Evolutionary conservation across 2,113 vertebrate species (phyloP).

Genomic region (Chitala chitala): DNA sequence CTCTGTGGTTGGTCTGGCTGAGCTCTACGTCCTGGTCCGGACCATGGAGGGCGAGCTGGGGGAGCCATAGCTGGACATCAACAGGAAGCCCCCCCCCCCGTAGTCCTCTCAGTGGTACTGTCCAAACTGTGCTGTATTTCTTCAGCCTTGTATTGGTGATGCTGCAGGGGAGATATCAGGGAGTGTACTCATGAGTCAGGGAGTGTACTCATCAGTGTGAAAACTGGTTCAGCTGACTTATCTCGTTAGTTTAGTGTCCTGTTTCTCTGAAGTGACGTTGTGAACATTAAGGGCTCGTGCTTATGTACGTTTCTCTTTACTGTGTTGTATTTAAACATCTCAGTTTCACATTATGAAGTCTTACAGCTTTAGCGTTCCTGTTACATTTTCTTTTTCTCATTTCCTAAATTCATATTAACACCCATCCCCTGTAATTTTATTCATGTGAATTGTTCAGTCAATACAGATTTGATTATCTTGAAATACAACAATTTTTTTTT

Average conservation of each 20-base stretch:
- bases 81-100: background rate
- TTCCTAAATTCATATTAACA: background rate
- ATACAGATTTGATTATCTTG: background rate
- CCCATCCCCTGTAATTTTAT: background rate
- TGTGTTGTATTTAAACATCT: too few species aligned
- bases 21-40: slow-evolving; percentile 89
- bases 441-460: background rate
- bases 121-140: too few species aligned
- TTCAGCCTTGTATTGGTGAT: too few species aligned
- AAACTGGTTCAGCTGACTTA: too few species aligned
- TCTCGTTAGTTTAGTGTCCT: too few species aligned
- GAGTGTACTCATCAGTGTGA: too few species aligned
- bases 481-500: background rate
- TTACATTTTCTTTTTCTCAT: background rate
- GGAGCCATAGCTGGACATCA: slow-evolving; percentile 58
- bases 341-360: too few species aligned
- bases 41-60: slow-evolving; percentile 89
- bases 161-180: too few species aligned
- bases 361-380: background rate
- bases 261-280: too few species aligned
- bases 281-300: too few species aligned
- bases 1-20: slow-evolving; percentile 89
- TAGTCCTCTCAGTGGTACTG: background rate
- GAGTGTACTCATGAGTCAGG: too few species aligned
- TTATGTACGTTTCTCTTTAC: too few species aligned